Base-by-base conservation (phyloP, 2,888 invertebrate species). In the Lomographa bimaculata region DNA sequence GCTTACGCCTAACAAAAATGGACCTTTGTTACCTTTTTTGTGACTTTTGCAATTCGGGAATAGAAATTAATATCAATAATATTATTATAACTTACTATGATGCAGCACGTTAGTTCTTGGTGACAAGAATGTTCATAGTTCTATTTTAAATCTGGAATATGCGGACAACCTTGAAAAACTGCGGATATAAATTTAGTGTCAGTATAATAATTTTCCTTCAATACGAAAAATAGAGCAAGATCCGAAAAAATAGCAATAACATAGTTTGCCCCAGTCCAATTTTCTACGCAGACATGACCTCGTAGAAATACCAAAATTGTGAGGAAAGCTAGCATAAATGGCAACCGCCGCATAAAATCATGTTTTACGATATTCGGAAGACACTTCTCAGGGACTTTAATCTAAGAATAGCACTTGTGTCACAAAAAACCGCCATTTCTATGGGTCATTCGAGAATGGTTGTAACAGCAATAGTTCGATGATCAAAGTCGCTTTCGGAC, bases 391-490 rank as follows among this genome's bases (percentile, higher is more conserved):
- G 53, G 57, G 57, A 56, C 62, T 54, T 52, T 33, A 54, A 61
- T 58, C 61, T 56, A 45, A 56, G 53, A 56, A 50, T 33, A 17
- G 38, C 33, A 43, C 23, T 32, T 17, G 16, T 32, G 36, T 36
- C 32, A 32, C 28, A 24, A 16, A 40, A 41, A 37, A 35, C 23
- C 21, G 32, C 30, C 26, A 54, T 57, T 63, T 63, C 54, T 58
- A 54, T 53, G 53, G 64, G 63, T 62, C 58, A 60, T 42, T 51
- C 57, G 40, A 50, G 56, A 48, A 47, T 46, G 57, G 52, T 62
- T 61, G 64, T 68, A 57, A 50, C 48, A 52, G 56, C 62, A 60
- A 70, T 62, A 63, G 53, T 54, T 48, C 56, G 51, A 63, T 64
- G 68, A 62, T 66, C 64, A 63, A 64, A 66, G 58, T 54, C 49